These are phyloP conservation scores for Synchiropus splendidus DNA, from an alignment of 2,113 vertebrate species.

Conservation along the genomic window DNA sequence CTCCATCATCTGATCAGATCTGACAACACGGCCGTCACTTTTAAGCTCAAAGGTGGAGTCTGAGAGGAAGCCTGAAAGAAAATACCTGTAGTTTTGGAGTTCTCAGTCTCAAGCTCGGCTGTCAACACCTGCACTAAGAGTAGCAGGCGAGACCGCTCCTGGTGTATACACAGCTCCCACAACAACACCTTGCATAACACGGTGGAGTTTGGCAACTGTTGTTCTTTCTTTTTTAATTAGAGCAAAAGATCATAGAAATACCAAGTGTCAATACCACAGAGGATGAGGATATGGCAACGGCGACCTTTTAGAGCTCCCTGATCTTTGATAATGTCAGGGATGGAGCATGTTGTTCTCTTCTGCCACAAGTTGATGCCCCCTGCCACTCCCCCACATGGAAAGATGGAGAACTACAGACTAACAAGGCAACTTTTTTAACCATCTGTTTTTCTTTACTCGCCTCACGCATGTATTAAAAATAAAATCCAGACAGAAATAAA, in stretches of 20 bases:
- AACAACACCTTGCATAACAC: too few species aligned
- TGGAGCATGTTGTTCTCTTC: conserved; percentile 53
- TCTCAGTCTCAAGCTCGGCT: too few species aligned
- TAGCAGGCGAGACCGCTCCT: too few species aligned
- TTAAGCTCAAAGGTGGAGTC: too few species aligned
- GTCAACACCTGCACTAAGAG: too few species aligned
- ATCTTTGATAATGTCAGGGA: conserved; percentile 69
- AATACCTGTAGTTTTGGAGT: too few species aligned
- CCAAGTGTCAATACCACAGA: conserved; percentile 66
- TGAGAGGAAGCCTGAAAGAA: too few species aligned
- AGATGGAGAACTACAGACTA: conserved; percentile 37
- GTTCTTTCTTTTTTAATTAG: conserved; percentile 66
- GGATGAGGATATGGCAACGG: conserved; percentile 61
- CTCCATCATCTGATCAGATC: too few species aligned
- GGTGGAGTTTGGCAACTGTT: conserved; percentile 59
- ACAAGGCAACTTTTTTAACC: conserved; percentile 10
- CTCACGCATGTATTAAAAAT: too few species aligned
- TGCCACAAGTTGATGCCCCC: conserved; percentile 28
- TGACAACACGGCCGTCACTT: too few species aligned
- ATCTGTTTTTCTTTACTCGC: conserved; percentile 3
- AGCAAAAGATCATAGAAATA: conserved; percentile 72
- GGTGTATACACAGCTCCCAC: too few species aligned
- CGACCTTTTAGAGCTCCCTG: conserved; percentile 65
- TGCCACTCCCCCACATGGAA: conserved; percentile 46
- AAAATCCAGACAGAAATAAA: too few species aligned